phyloP scores from a whole-genome alignment of 2,113 vertebrate species.

The Tyrannus savana region DNA sequence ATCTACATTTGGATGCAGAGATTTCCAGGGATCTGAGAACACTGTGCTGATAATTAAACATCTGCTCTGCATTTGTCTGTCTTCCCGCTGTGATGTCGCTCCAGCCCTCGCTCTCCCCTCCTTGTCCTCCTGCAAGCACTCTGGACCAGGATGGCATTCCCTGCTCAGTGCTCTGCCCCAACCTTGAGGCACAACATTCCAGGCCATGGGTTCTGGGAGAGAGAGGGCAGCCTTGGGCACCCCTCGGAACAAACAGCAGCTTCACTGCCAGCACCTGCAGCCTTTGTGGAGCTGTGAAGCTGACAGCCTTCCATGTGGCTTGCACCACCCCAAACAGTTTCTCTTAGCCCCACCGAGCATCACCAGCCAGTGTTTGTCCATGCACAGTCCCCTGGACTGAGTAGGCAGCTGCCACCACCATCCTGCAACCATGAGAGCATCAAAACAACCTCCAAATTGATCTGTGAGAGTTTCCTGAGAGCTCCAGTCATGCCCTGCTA shows the following conservation, averaged over 20 bases:
- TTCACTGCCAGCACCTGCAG: background rate
- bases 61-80: slow-evolving; percentile 61
- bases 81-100: fast-evolving
- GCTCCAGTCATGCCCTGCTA: slow-evolving; percentile 25
- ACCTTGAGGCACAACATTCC: background rate
- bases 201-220: background rate
- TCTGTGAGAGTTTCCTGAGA: slow-evolving; percentile 16
- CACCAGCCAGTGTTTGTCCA: background rate
- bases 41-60: slow-evolving; percentile 57
- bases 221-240: background rate
- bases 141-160: background rate
- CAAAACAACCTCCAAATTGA: slow-evolving; percentile 53
- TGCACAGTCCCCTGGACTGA: background rate
- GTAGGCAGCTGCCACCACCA: background rate
- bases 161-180: background rate
- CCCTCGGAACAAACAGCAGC: background rate
- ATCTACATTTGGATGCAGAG: slow-evolving; percentile 46
- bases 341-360: background rate
- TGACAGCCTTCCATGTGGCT: background rate
- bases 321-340: background rate
- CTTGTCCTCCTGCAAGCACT: background rate
- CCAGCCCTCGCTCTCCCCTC: background rate
- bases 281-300: background rate
- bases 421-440: background rate
- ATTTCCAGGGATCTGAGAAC: background rate